Percentiles rank a stretch among this genome's conserved stretches.
phyloP scores from a whole-genome alignment of 2,113 vertebrate genomes.

The Camelus bactrianus region DNA sequence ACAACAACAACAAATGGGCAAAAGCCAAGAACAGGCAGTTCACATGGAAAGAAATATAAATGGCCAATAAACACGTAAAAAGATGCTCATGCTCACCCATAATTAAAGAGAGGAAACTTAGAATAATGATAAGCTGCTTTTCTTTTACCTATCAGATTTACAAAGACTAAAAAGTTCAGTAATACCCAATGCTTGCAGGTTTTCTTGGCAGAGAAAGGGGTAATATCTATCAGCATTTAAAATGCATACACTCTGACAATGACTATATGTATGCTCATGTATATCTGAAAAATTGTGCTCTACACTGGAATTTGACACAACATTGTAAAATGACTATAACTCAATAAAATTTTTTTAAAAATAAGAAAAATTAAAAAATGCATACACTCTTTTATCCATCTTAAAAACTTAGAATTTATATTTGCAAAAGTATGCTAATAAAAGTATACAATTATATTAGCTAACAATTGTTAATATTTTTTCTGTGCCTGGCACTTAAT shows the following conservation, averaged over 20 bases:
- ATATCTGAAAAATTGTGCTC: too few relatives aligned
- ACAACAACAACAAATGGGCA: slow-evolving; percentile 23
- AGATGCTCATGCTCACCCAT: background rate
- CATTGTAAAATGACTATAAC: too few relatives aligned
- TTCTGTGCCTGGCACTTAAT: background rate
- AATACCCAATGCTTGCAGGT: background rate
- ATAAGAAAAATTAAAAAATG: background rate
- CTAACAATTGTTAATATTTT: background rate
- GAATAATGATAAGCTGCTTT: slow-evolving; percentile 36
- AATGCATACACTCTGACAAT: background rate
- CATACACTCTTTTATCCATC: background rate
- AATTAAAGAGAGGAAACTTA: slow-evolving; percentile 41
- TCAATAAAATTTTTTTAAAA: too few relatives aligned
- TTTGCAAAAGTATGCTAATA: slow-evolving; percentile 32
- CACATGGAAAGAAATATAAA: slow-evolving; percentile 60
- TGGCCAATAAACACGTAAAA: slow-evolving; percentile 61
- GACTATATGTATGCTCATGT: too few relatives aligned
- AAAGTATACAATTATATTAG: slow-evolving; percentile 18
- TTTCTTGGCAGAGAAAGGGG: background rate
- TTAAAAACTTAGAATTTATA: slow-evolving; percentile 19
- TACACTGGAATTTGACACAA: too few relatives aligned
- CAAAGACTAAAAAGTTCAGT: slow-evolving; percentile 17
- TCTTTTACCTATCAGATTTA: background rate
- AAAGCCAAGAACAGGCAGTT: slow-evolving; percentile 50
- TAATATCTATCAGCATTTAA: background rate